A percentile compares a stretch with the other conserved stretches of the same genome.
Conservation (phyloP, 2,113 vertebrate species). For the Dasyurus viverrinus region DNA sequence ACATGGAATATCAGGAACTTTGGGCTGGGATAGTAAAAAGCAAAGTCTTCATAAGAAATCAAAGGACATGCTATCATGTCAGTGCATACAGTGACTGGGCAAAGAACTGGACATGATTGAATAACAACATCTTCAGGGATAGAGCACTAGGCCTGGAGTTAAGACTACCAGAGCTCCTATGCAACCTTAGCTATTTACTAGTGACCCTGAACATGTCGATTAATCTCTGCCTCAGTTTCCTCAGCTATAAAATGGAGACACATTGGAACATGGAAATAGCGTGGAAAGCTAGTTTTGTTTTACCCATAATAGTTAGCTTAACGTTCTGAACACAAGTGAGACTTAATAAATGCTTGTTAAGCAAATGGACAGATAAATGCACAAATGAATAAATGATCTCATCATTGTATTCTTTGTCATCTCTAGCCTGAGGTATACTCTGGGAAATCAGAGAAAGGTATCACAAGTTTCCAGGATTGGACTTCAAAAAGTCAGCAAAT, state of each 20-base stretch:
- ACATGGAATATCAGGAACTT: not conserved
- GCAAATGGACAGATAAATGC: not conserved
- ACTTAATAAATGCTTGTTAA: not conserved
- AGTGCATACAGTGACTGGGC: not conserved
- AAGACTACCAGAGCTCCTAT: not conserved
- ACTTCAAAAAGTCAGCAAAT: constrained; percentile 42
- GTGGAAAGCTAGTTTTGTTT: not conserved
- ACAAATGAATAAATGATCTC: not conserved
- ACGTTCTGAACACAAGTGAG: not conserved
- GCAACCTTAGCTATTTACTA: not conserved
- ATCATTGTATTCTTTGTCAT: not conserved
- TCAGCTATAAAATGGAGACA: not conserved
- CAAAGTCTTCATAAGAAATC: not conserved
- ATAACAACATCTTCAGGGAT: too few relatives aligned
- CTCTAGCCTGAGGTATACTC: not conserved
- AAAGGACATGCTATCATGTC: not conserved
- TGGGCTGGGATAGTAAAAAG: not conserved
- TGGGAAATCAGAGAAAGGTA: not conserved
- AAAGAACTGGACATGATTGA: too few relatives aligned
- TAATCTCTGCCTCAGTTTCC: not conserved
- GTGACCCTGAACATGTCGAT: not conserved
- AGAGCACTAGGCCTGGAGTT: not conserved
- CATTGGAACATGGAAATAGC: not conserved
- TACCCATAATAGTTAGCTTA: not conserved
- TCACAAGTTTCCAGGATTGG: not conserved